Base-by-base conservation (phyloP, 2,113 vertebrate species). In the Vanacampus margaritifer region DNA sequence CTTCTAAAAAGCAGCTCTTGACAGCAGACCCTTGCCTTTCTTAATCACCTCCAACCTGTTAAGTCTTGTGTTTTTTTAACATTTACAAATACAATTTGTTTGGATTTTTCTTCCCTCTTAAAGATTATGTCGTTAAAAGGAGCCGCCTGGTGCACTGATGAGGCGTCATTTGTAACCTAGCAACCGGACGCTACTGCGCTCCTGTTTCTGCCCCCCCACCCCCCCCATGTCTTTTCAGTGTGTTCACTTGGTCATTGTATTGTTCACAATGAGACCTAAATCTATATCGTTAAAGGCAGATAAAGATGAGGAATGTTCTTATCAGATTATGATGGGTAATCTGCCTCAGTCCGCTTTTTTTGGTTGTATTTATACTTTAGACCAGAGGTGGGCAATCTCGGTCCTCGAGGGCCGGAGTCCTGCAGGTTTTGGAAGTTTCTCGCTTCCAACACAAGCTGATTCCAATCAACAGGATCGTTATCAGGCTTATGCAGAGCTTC, bases 81-180 rank as follows among this genome's bases (percentile, higher is more conserved):
- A 72, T 70, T 71, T 72, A 43, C 74, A 78, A 75, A 80, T 79
- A 75, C 79, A 82, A 83, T 89, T 87, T 86, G 86, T 83, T 83
- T 84, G 51, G 23, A 12, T 54, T 54, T 14, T 54, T 54, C 21
- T 51, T 6, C 45, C 84, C 82, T 68, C 85, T 79, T 10, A 77
- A 84, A 87, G 84, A 89, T 84, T 84, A 83, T 85, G 89, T 87
- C 79, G 80, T 87, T 83, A 60, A 77, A 69, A 85, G 68, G 76
- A 81, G 60, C 69, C 65, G 21, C 77, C 74, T 2, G 87, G 84
- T 89, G 82, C 87, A 79, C 88, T 81, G 84, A 87, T 83, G 83
- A 84, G 84, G 79, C 82, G 85, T 88, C 83, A 79, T 88, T 90
- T 84, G 89, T 83, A 39, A 88, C 90, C 89, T 90, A 91, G 89